phyloP scores from a whole-genome alignment of 35 echinoderm and acorn worm genomes.

The Ptychodera flava region DNA sequence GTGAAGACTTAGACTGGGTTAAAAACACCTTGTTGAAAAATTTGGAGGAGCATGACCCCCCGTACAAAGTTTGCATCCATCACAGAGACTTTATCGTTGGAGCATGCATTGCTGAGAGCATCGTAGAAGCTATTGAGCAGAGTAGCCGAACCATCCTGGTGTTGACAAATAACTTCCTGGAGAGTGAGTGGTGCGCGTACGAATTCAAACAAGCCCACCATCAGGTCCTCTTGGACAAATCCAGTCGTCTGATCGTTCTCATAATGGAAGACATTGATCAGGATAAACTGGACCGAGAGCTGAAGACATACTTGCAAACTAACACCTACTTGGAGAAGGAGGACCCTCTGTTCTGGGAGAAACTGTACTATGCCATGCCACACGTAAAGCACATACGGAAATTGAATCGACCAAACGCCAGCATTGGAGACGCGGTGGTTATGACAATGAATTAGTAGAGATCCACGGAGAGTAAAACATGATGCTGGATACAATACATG shows the following conservation, averaged over 20 bases:
- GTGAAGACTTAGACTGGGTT: constrained; percentile 39
- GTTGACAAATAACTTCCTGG: constrained; percentile 29
- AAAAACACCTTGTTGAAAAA: constrained; percentile 31
- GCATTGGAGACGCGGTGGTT: too few relatives aligned
- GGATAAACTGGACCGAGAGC: constrained; percentile 37
- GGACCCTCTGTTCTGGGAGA: constrained; percentile 66
- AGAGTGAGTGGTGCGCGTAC: constrained; percentile 67
- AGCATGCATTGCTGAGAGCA: constrained; percentile 51
- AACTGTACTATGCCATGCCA: constrained; percentile 53
- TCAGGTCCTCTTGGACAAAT: constrained; percentile 31
- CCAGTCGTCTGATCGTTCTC: constrained; percentile 35
- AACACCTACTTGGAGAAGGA: constrained; percentile 58
- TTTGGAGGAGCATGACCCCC: constrained; percentile 38
- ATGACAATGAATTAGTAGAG: background rate
- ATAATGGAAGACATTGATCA: constrained; percentile 38
- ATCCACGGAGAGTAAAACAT: background rate
- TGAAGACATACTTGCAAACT: constrained; percentile 43
- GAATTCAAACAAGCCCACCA: constrained; percentile 51
- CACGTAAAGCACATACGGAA: background rate
- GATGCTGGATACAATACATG: too few relatives aligned
- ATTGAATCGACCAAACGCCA: background rate
- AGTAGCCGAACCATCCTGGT: constrained; percentile 43
- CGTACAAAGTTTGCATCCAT: constrained; percentile 47
- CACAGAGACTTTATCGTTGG: constrained; percentile 63
- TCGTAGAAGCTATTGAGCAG: constrained; percentile 33